Percentiles rank a stretch among this genome's conserved stretches.
These are phyloP conservation scores for Hassar affinis DNA, from an alignment of 2,113 vertebrate genomes.

Conservation along the genomic window DNA sequence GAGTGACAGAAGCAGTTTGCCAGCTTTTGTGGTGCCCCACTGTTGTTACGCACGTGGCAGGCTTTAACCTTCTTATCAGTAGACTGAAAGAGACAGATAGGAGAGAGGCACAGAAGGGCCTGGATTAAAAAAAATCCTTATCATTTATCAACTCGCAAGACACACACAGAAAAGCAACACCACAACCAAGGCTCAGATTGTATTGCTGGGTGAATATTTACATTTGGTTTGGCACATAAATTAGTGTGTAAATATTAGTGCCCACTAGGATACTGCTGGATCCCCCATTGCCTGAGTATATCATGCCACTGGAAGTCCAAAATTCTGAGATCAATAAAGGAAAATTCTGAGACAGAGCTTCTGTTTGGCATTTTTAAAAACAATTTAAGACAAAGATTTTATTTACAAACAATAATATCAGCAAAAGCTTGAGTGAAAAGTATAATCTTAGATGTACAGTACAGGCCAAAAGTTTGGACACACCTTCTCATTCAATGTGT, in stretches of 20 bases:
- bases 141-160: background rate
- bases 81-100: background rate
- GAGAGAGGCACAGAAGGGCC: background rate
- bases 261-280: background rate
- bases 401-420: background rate
- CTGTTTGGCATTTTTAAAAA: background rate
- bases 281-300: background rate
- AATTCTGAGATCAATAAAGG: background rate
- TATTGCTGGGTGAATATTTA: background rate
- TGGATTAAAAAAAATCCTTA: background rate
- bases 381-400: background rate
- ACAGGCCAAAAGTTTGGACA: too few species aligned
- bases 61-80: conserved; percentile 31
- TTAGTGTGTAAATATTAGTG: too few species aligned
- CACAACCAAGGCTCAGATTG: background rate
- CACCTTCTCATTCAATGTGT: too few species aligned
- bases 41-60: background rate
- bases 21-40: conserved; percentile 2
- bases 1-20: conserved; percentile 20
- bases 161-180: background rate
- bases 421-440: background rate
- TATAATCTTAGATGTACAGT: background rate
- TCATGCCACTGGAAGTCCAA: background rate
- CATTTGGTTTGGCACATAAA: background rate
- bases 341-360: too few species aligned